Base-by-base conservation (phyloP, 2,888 invertebrate genomes). In the Zygothrica quintamaculata region DNA sequence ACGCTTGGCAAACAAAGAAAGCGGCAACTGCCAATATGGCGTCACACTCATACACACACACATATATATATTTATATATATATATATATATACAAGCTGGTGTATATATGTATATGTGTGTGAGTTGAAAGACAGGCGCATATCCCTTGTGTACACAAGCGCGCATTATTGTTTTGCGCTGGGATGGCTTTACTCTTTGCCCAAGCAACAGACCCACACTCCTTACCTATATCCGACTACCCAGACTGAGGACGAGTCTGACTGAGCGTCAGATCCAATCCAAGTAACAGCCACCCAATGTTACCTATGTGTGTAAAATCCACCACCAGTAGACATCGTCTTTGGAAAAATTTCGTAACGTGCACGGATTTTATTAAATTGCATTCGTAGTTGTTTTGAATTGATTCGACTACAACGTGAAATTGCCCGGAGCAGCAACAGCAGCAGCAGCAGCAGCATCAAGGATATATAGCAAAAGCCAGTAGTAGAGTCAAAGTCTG, bases 341-440 rank as follows among this genome's bases (percentile, higher is more conserved):
- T 82, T 72, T 57, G 64, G n/a, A 69, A 85, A 74, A 74, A 76
- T 65, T 82, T 85, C 79, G 74, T 71, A 59, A 53, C 77, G 84
- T 76, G 76, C 87, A 84, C 88, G 86, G 88, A 88, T 88, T 81
- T 89, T 89, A 89, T 86, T 88, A 88, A 88, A 89, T 88, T 89
- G 89, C 88, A 88, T 88, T 89, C 82, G 85, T 85, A 88, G 89
- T 87, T 85, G 87, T 88, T 89, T 89, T 84, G 89, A 88, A 88
- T 89, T 88, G 85, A 82, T 86, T 88, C 77, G 79, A 78, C 76
- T 71, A 79, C n/a, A n/a, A n/a, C 69, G 74, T 77, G 61, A 40
- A 76, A 84, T 76, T 48, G 86, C 82, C 82, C 74, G 78, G 64
- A 86, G 81, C 80, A 51, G 55, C 25, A 58, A n/a, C 8, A 36